phyloP scores from a whole-genome alignment of 2,797 vertebrate genomes.

The Hybognathus amarus region DNA sequence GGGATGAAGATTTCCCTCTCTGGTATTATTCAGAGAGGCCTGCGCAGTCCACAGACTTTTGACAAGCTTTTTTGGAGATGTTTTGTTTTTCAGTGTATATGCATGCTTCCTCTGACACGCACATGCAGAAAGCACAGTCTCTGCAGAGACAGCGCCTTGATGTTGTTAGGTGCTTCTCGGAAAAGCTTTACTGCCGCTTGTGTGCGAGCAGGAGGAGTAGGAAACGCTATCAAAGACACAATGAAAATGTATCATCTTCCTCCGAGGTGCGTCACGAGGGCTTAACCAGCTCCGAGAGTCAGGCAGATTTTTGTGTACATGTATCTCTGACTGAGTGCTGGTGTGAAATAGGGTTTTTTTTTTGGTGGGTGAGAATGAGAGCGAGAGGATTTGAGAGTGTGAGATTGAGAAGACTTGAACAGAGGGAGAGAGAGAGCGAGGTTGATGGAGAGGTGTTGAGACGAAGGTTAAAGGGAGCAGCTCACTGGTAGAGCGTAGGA shows the following conservation, averaged over 20 bases:
- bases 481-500: conserved; percentile 32
- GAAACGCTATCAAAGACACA: conserved; percentile 43
- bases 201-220: conserved; percentile 23
- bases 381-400: conserved; percentile 5
- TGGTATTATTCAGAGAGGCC: conserved; percentile 11
- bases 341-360: conserved; percentile 24
- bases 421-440: conserved; percentile 13
- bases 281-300: conserved; percentile 26
- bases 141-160: conserved; percentile 25
- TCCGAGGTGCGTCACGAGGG: conserved; percentile 46
- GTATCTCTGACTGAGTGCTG: neutral
- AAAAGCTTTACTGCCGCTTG: neutral
- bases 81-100: conserved; percentile 2
- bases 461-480: conserved; percentile 40
- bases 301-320: conserved; percentile 5
- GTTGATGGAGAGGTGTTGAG: conserved; percentile 39
- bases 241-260: conserved; percentile 50
- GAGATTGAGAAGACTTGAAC: conserved; percentile 38
- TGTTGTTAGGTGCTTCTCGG: conserved; percentile 9
- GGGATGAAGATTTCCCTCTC: neutral
- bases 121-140: neutral
- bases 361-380: conserved; percentile 36
- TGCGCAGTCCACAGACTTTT: conserved; percentile 18
- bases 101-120: neutral
- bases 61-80: neutral